These are phyloP conservation scores for Premnoplex brunnescens DNA, from an alignment of 2,797 vertebrate genomes.

Conservation along the genomic window DNA sequence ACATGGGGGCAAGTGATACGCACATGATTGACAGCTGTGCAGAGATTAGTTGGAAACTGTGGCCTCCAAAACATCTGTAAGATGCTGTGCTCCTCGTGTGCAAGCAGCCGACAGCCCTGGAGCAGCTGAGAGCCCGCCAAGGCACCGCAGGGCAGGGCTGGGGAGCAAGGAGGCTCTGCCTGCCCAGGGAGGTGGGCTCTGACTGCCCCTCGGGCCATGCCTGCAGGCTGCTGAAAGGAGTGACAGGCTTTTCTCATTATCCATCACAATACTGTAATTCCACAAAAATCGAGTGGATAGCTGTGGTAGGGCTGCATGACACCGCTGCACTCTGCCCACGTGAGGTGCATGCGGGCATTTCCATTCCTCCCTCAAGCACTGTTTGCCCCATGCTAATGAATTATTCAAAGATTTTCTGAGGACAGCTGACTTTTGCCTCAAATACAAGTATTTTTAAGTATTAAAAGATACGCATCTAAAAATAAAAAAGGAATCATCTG, in stretches of 20 bases:
- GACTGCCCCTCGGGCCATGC: neutral
- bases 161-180: neutral
- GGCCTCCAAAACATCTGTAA: neutral
- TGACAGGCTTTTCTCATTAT: slow-evolving; percentile 1
- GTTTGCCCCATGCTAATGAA: neutral
- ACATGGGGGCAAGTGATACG: neutral
- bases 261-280: neutral
- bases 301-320: neutral
- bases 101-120: neutral
- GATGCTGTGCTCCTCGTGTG: neutral
- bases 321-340: neutral
- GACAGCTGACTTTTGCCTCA: neutral
- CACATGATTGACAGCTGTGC: neutral
- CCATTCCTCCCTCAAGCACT: neutral
- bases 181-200: neutral
- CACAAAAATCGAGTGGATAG: neutral
- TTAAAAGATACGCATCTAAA: neutral
- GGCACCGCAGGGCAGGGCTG: neutral
- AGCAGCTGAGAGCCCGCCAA: neutral
- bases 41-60: neutral
- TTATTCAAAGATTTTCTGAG: neutral
- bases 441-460: slow-evolving; percentile 19
- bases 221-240: slow-evolving; percentile 23
- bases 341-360: neutral
- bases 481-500: slow-evolving; percentile 37